phyloP scores from a whole-genome alignment of 2,113 vertebrate species.

The Percopsis transmontana region DNA sequence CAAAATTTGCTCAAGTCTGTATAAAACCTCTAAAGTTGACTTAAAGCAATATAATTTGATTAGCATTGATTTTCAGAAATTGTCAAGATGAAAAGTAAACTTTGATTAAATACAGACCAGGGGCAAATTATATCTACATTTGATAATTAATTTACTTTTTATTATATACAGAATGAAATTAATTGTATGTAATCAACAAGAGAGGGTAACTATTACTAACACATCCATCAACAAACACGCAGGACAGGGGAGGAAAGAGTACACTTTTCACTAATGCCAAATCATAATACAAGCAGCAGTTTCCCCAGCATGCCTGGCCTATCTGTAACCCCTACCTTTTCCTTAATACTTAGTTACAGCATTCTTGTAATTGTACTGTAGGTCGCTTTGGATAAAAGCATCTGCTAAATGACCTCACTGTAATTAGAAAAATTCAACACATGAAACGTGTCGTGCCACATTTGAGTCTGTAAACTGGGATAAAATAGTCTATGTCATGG shows the following conservation, averaged over 20 bases:
- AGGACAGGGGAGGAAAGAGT: conserved; percentile 42
- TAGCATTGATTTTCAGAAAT: too few relatives aligned
- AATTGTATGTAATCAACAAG: conserved; percentile 19
- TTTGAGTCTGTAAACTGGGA: conserved; percentile 1
- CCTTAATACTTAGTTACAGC: too few relatives aligned
- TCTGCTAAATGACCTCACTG: too few relatives aligned
- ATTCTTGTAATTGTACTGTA: too few relatives aligned
- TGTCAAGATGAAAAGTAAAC: neutral
- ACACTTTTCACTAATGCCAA: conserved; percentile 45
- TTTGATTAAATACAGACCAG: neutral
- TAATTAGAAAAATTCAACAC: conserved; percentile 30
- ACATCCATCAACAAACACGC: conserved; percentile 48
- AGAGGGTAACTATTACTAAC: conserved; percentile 48
- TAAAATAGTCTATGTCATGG: conserved; percentile 10
- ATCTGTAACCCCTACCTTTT: too few relatives aligned
- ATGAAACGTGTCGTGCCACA: conserved; percentile 28
- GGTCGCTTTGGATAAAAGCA: too few relatives aligned
- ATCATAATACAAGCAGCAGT: conserved; percentile 35
- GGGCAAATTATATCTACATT: neutral
- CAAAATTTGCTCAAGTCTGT: too few relatives aligned
- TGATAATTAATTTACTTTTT: conserved; percentile 56
- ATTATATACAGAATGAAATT: conserved; percentile 69
- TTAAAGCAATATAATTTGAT: too few relatives aligned
- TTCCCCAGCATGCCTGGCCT: too few relatives aligned
- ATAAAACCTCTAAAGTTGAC: too few relatives aligned